phyloP scores from a whole-genome alignment of 2,113 vertebrate species.

The Stegostoma tigrinum region DNA sequence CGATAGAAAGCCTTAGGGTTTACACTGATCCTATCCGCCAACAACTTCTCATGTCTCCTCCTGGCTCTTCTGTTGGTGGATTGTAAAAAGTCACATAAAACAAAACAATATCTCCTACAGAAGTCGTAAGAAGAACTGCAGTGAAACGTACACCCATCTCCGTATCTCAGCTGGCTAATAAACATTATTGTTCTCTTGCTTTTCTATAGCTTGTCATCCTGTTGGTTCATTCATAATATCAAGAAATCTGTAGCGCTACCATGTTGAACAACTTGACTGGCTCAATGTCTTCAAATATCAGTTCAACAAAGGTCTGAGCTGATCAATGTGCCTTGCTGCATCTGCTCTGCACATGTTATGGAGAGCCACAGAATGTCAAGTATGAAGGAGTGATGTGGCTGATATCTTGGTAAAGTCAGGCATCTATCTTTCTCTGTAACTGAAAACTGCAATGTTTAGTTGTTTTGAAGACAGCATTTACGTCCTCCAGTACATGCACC shows the following conservation, averaged over 20 bases:
- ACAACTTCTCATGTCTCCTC: too few species aligned
- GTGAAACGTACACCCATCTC: neutral
- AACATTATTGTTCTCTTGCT: neutral
- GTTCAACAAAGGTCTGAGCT: neutral
- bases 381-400: neutral
- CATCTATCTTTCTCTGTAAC: neutral
- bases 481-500: neutral
- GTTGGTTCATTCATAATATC: neutral
- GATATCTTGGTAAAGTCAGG: neutral
- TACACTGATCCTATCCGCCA: too few species aligned
- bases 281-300: neutral
- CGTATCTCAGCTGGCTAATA: neutral
- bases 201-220: neutral
- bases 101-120: neutral
- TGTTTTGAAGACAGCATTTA: neutral
- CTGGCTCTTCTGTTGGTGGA: too few species aligned
- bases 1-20: too few species aligned
- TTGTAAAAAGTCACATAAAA: neutral
- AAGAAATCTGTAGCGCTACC: neutral
- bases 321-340: neutral
- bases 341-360: neutral
- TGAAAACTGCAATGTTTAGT: neutral
- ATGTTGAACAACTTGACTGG: neutral
- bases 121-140: neutral
- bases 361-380: neutral